Evolutionary conservation across 1,140 invertebrate genomes (phyloP), one percentile per base, ranked within the genome.

Genomic region (Oryctes rhinoceros): DNA sequence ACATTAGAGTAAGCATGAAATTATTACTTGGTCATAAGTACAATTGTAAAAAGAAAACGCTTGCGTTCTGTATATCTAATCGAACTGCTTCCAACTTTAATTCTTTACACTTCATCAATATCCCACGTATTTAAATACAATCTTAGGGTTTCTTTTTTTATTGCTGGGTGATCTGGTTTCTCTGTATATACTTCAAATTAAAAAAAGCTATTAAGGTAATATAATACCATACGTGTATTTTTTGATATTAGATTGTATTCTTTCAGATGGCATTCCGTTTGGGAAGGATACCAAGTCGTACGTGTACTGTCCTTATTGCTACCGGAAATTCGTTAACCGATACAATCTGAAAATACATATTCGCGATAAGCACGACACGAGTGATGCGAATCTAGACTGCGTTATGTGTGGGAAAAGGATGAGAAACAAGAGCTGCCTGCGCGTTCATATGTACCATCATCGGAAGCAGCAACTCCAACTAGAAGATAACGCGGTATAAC

Each of bases 301-400:
- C 74, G 90, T 90, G 13, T 90, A 90, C 81, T 91, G 91, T 84
- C 89, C 89, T 0, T 89, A 89, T 79, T 91, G 91, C 82, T 89
- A 89, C 81, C 87, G 90, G 80, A 89, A 90, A 85, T 91, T 91
- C 85, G 90, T 90, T n/a, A 91, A 91, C 85, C 89, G 90, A 13
- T 91, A 91, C 87, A 91, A 91, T 84, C 83, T 91, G 81, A 91
- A 91, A 84, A 89, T 91, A n/a, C 90, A 91, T 84, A 89, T 91
- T 77, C 87, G 90, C 4, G 91, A 91, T 84, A 91, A 91, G 83
- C 91, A 91, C 82, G 90, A 90, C 84, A 82, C 81, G 11, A 86
- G 78, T 47, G 80, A 84, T n/a, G 89, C 88, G 0, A 87, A 89
- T 78, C 84, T 91, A 20, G 89, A 90, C 80, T 91, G 91, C 86